phyloP scores from a whole-genome alignment of 2,797 vertebrate genomes.

The Bovichtus variegatus region DNA sequence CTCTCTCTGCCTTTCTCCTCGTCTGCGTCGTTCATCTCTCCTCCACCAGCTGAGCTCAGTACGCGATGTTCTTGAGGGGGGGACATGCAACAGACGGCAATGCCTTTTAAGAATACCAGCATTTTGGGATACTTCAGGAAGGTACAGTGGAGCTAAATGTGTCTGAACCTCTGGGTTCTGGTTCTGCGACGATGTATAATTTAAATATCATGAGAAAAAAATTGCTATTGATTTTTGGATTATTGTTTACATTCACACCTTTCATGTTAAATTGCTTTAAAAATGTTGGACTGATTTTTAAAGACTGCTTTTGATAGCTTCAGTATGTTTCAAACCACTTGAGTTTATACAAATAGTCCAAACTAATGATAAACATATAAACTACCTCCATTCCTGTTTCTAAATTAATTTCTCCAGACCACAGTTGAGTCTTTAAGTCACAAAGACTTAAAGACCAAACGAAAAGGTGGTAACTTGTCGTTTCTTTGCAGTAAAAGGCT shows the following conservation, averaged over 20 bases:
- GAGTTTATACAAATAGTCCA: slow-evolving; percentile 1
- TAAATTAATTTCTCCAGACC: not conserved
- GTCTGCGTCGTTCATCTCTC: slow-evolving; percentile 8
- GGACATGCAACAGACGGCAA: slow-evolving; percentile 42
- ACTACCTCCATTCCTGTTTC: slow-evolving; percentile 3
- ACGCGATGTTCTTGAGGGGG: slow-evolving; percentile 18
- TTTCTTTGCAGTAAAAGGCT: slow-evolving; percentile 66
- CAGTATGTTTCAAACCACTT: not conserved
- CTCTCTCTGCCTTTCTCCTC: not conserved
- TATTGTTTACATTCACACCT: slow-evolving; percentile 10
- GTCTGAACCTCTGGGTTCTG: slow-evolving; percentile 24
- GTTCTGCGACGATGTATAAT: slow-evolving; percentile 23
- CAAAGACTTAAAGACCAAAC: not conserved
- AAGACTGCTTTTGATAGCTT: slow-evolving; percentile 13
- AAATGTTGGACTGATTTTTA: not conserved
- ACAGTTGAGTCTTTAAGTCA: not conserved
- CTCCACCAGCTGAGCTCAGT: slow-evolving; percentile 41
- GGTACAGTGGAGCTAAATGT: slow-evolving; percentile 10
- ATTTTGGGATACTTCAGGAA: slow-evolving; percentile 28
- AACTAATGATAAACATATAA: slow-evolving; percentile 14
- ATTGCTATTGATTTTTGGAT: not conserved
- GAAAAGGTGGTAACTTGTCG: not conserved
- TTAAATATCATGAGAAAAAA: slow-evolving; percentile 21
- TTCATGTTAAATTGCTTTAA: slow-evolving; percentile 10
- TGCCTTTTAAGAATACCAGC: slow-evolving; percentile 46